Percentiles rank a stretch among this genome's conserved stretches.
Conservation (phyloP, 2,888 invertebrate species). For the Acleris emargana region DNA sequence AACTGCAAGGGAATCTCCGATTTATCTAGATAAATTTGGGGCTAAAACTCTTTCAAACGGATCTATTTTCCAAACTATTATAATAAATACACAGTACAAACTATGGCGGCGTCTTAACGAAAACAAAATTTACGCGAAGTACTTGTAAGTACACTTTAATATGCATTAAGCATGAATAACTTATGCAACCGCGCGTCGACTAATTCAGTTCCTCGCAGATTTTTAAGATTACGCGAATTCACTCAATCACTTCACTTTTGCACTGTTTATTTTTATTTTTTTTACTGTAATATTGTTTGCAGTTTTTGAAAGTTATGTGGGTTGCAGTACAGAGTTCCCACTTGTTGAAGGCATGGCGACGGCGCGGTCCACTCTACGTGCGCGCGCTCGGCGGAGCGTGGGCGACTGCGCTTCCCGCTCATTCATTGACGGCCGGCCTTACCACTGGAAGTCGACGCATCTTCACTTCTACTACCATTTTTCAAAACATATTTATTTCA, state of each 20-base stretch:
- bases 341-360: constrained; percentile 66
- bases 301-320: constrained; percentile 33
- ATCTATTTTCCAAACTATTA: constrained; percentile 4
- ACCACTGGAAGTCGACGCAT: constrained; percentile 60
- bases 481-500: too few species aligned
- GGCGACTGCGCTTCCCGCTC: constrained; percentile 78
- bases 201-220: constrained; percentile 43
- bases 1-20: constrained; percentile 25
- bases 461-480: constrained; percentile 41
- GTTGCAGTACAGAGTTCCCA: constrained; percentile 53
- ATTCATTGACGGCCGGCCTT: constrained; percentile 65
- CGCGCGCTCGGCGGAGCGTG: constrained; percentile 78
- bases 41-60: constrained; percentile 15
- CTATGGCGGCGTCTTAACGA: constrained; percentile 1
- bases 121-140: neutral
- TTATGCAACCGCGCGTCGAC: constrained; percentile 43
- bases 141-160: constrained; percentile 21
- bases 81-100: neutral
- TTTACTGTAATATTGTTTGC: constrained; percentile 31
- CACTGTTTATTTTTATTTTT: constrained; percentile 37
- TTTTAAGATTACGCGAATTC: constrained; percentile 35
- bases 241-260: constrained; percentile 45
- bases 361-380: constrained; percentile 61
- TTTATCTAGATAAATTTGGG: constrained; percentile 27
- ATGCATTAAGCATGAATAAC: constrained; percentile 44